Evolutionary conservation across 2,113 vertebrate species (phyloP), one percentile per base, ranked within the genome.

Genomic region (Paraplagusia blochii): DNA sequence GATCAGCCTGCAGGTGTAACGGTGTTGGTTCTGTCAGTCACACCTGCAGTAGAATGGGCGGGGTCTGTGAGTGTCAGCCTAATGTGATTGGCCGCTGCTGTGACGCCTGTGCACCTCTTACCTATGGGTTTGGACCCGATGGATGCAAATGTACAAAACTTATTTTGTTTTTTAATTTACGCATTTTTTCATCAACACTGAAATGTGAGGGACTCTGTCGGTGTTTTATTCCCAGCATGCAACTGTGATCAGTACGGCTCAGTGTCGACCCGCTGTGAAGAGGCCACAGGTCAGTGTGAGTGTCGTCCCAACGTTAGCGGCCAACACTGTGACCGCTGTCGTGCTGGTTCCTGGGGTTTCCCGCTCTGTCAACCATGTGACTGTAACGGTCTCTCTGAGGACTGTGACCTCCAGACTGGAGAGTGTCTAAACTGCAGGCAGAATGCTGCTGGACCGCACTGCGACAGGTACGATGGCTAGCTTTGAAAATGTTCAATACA

Each of bases 1-100:
- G n/a, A 1, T 16, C 80, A 98, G 94, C 82, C 0, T 98, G 94
- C 58, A 86, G 78, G 45, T 95, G 94, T 84, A 87, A 94, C 56
- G 44, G 52, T 0, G 57, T 83, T 40, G 94, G 93, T 1, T 91
- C 92, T 0, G 29, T 86, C 1, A 86, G 87, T 0, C 7, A 70
- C 11, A 82, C 8, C 57, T 96, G 95, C 57, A 89, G 87, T 71
- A 89, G 78, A 54, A 81, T 93, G 43, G 93, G 90, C 0, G 95
- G 94, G 1, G 74, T 89, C 56, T 94, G 94, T 77, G 84, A 86
- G 8, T 94, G 93, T 79, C 94, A 93, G 77, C 81, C 85, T 22
- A 90, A 88, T 0, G 91, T 96, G 0, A 76, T 88, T 18, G 92
- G 93, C 5, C 87, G 85, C 55, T 92, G 92, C 87, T 95, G 94